Evolutionary conservation across 64 coral and sea anemone genomes (phyloP), one percentile per base, ranked within the genome.

Genomic region (Astreopora myriophthalma): DNA sequence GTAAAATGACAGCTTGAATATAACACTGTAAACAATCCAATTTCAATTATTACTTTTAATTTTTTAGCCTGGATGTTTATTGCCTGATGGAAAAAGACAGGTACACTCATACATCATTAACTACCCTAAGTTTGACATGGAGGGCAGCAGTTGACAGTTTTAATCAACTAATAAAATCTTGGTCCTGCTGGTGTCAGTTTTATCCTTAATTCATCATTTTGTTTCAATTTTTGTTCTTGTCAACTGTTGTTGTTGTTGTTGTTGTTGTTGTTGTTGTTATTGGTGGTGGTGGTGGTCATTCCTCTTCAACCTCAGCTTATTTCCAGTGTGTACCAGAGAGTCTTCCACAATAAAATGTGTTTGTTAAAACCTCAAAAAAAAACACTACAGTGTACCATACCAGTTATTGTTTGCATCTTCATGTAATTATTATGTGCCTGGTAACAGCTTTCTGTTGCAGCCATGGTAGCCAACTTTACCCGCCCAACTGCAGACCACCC

Each of bases 391-490:
- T n/a, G n/a, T n/a, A n/a, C n/a, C n/a, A n/a, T n/a, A n/a, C n/a
- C n/a, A n/a, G n/a, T n/a, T n/a, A n/a, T n/a, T n/a, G 12, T 55
- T 16, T 55, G 10, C 51, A 55, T 55, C 10, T 13, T 55, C 12
- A 55, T 55, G 8, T 55, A 2, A 55, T 55, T 16, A 55, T 55
- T 14, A 16, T 55, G 6, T 57, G 55, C 36, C 34, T 39, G 0
- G 17, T 91, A 5, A 28, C 61, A 98, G 96, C 30, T 95, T 12
- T 88, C 93, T 42, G 90, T 98, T 67, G 93, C 96, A 60, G 96
- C 96, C 57, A 98, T 98, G 96, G 88, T 95, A 71, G 96, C 96
- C 17, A 98, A 98, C 69, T 98, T 98, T 55, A 98, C 93, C 19
- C 73, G 87, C 73, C 48, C 96, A 77, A 93, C 93, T 6, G 94